A percentile compares a stretch with the other conserved stretches of the same genome.
These are phyloP conservation scores for Sturmia bella DNA, from an alignment of 2,888 invertebrate genomes.

Conservation along the genomic window DNA sequence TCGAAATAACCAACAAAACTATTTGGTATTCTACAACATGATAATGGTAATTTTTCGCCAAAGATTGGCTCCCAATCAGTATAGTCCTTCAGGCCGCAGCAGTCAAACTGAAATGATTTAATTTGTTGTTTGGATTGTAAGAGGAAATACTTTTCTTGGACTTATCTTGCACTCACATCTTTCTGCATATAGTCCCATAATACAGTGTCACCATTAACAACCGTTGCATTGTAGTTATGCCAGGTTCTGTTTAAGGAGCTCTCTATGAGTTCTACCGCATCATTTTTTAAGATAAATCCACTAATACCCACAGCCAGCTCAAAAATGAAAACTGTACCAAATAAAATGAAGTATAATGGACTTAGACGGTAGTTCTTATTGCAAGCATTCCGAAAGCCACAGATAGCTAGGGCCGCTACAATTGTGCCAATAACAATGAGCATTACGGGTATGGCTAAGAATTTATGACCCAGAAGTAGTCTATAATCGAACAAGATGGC, in stretches of 20 bases:
- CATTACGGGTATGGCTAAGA: conserved; percentile 88
- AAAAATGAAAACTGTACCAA: conserved; percentile 88
- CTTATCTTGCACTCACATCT: conserved; percentile 81
- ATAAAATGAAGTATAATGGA: conserved; percentile 86
- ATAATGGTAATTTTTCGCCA: conserved; percentile 82
- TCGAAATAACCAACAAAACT: conserved; percentile 81
- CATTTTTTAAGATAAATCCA: conserved; percentile 85
- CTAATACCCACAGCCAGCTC: conserved; percentile 90
- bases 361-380: conserved; percentile 92
- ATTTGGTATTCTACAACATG: conserved; percentile 84
- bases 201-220: conserved; percentile 76
- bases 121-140: too few species aligned
- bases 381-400: conserved; percentile 94
- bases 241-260: conserved; percentile 83
- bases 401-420: conserved; percentile 89
- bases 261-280: conserved; percentile 83
- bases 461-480: conserved; percentile 86
- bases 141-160: not conserved
- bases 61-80: conserved; percentile 83
- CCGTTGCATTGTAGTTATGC: conserved; percentile 79
- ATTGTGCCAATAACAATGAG: conserved; percentile 87
- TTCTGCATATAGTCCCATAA: conserved; percentile 86
- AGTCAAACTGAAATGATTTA: conserved; percentile 85
- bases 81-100: conserved; percentile 85
- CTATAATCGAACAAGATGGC: conserved; percentile 86